Conservation (phyloP, 2,113 vertebrate species). For the Thunnus thynnus region DNA sequence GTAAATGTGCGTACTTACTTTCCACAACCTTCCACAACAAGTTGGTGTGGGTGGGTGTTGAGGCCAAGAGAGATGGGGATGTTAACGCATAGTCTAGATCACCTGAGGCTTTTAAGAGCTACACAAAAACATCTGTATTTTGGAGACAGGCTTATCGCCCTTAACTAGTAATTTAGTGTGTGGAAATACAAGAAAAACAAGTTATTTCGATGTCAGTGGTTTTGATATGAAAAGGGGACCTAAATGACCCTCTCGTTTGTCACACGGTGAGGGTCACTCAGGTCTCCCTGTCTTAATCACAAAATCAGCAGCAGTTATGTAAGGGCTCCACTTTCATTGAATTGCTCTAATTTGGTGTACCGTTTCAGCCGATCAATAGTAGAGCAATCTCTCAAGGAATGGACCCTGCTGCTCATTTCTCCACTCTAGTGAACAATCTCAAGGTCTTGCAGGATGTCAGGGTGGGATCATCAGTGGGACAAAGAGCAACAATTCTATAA, state of each 20-base stretch:
- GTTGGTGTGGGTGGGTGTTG: neutral
- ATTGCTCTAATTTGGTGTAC: neutral
- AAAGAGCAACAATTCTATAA: constrained; percentile 16
- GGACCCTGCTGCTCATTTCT: constrained; percentile 1
- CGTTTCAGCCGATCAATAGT: neutral
- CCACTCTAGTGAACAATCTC: neutral
- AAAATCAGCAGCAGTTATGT: neutral
- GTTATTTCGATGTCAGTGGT: too few relatives aligned
- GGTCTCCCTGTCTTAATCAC: neutral
- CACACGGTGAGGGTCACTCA: neutral
- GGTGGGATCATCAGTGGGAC: constrained; percentile 13
- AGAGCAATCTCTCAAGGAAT: neutral
- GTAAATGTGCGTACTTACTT: too few relatives aligned
- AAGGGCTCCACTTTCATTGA: neutral
- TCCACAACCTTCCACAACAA: too few relatives aligned
- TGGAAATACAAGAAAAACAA: neutral
- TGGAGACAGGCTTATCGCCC: neutral
- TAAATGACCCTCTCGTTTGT: too few relatives aligned
- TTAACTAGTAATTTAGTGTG: neutral
- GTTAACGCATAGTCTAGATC: neutral
- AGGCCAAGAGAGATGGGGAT: neutral
- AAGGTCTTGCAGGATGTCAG: constrained; percentile 6
- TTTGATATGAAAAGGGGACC: neutral
- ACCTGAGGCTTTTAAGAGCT: neutral
- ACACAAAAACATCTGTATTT: neutral